These are phyloP conservation scores for Fundulus diaphanus DNA, from an alignment of 2,797 vertebrate species.

Conservation along the genomic window DNA sequence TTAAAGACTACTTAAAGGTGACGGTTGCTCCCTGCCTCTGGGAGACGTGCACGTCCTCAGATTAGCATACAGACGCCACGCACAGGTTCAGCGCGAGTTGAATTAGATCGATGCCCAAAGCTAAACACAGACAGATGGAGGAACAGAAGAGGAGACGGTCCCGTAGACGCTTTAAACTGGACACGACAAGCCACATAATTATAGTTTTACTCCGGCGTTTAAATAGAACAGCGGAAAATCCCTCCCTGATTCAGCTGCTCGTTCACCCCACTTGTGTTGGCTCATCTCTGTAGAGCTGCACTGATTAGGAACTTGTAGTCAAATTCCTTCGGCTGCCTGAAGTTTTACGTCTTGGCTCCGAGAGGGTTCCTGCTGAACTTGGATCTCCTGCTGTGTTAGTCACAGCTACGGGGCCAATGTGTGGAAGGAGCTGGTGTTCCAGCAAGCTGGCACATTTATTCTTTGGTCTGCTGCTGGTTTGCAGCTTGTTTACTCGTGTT, in stretches of 20 bases:
- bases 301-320: conserved; percentile 9
- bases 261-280: conserved; percentile 25
- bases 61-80: not conserved
- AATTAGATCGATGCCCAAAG: not conserved
- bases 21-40: not conserved
- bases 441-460: conserved; percentile 26
- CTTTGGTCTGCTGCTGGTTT: conserved; percentile 23
- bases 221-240: conserved; percentile 65
- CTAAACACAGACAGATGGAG: conserved; percentile 1
- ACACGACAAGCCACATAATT: conserved; percentile 47
- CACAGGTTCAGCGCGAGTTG: not conserved
- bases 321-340: conserved; percentile 10
- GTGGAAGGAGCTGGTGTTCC: conserved; percentile 32
- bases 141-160: conserved; percentile 19
- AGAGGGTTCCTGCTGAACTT: conserved; percentile 34
- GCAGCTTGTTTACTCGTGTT: conserved; percentile 12
- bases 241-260: conserved; percentile 37
- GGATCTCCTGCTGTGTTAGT: conserved; percentile 31
- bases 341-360: conserved; percentile 6
- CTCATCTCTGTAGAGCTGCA: conserved; percentile 19
- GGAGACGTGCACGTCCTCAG: not conserved
- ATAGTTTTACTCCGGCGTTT: conserved; percentile 44
- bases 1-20: conserved; percentile 97
- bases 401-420: conserved; percentile 24
- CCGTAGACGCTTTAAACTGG: conserved; percentile 35